A percentile compares a stretch with the other conserved stretches of the same genome.
Evolutionary conservation across 2,797 vertebrate genomes (phyloP).

Genomic region (Enteromius afrohamiltoni): DNA sequence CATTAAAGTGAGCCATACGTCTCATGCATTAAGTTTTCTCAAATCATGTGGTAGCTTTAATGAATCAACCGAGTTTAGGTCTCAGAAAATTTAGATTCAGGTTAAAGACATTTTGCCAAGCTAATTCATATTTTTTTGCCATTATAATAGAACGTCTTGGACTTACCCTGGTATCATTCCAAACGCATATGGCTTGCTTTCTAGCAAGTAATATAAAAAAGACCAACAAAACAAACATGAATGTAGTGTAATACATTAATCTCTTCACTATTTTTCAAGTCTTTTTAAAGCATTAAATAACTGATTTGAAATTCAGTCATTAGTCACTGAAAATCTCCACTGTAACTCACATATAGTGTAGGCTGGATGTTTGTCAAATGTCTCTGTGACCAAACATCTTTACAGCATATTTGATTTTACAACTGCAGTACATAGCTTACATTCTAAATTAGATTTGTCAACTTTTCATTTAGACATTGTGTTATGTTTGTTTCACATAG

Average conservation of each 20-base stretch:
- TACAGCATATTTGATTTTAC: not conserved
- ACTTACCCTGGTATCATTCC: not conserved
- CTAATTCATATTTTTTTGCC: not conserved
- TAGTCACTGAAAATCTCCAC: not conserved
- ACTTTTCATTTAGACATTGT: not conserved
- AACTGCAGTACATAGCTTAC: not conserved
- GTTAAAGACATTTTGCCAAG: not conserved
- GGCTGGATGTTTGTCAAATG: not conserved
- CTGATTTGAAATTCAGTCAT: not conserved
- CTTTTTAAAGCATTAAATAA: not conserved
- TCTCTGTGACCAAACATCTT: not conserved
- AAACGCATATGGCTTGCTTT: not conserved
- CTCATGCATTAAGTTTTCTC: not conserved
- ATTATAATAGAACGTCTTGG: not conserved
- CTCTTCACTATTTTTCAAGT: not conserved
- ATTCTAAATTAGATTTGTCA: not conserved
- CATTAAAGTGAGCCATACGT: not conserved
- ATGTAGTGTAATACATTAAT: not conserved
- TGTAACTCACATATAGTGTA: not conserved
- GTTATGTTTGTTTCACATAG: not conserved
- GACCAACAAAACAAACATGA: not conserved
- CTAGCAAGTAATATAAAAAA: not conserved
- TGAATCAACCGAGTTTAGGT: not conserved
- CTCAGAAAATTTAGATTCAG: too few species aligned
- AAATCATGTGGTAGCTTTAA: not conserved